Evolutionary conservation across 2,797 vertebrate species (phyloP), one percentile per base, ranked within the genome.

Genomic region (Eremophila alpestris): DNA sequence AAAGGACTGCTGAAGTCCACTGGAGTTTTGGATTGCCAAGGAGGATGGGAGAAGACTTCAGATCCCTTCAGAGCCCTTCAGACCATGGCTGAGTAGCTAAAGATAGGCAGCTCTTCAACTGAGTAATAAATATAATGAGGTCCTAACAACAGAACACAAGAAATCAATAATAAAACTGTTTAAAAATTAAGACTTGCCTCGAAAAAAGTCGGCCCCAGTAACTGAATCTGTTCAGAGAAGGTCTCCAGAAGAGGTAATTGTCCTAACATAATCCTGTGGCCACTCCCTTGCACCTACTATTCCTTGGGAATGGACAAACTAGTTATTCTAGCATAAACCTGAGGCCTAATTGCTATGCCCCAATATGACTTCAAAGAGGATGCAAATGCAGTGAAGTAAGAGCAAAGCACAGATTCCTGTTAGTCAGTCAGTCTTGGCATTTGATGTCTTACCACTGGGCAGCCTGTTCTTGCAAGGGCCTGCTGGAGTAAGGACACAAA

Each of bases 391-490:
- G n/a, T 0, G 2, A 81, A 56, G 27, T 4, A n/a, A 51, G 24
- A 83, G 68, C 12, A 46, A 49, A 63, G 55, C 11, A 81, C 8
- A 74, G 29, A 68, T 16, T 16, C 12, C 6, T 17, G 27, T 14
- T 11, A 41, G 40, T 24, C 45, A n/a, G 1, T 27, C 32, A n/a
- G 11, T 24, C 45, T 21, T 4, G 29, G 34, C 1, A 1, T 55
- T 34, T 32, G 5, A 24, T 24, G 41, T 36, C 32, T 34, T 1
- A 1, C 62, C 62, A 1, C 1, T 18, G 11, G 29, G 38, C 62
- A 64, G 38, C 30, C 54, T 1, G 2, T 54, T 34, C 20, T 70
- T 55, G 52, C 45, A 56, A 77, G 77, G 20, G 6, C 20, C 73
- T 79, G 38, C 52, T 75, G 60, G 24, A 83, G 10, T 4, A 26